Base-by-base conservation (phyloP, 2,113 vertebrate species). In the Polyodon spathula region DNA sequence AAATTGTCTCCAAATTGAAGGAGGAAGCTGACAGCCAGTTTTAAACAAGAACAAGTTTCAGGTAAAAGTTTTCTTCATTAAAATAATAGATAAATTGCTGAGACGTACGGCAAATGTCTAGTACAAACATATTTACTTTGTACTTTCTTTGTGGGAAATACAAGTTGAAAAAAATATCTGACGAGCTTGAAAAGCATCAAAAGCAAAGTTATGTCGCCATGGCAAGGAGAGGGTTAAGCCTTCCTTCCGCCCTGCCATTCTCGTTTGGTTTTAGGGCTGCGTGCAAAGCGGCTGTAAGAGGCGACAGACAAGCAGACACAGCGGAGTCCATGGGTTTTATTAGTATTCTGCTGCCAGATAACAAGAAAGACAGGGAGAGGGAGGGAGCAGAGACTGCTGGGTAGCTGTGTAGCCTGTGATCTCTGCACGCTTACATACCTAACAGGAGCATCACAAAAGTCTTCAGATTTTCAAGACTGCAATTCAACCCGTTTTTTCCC, bases 261-360 rank as follows among this genome's bases (percentile, higher is more conserved):
- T 27, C 11, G 58, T 74, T 66, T 79, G 71, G 75, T 78, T 78
- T 73, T 73, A 82, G 78, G 76, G 78, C 81, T 86, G 82, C 77
- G 77, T 85, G 78, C 78, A 76, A 84, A 77, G 66, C 70, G 61
- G 69, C 76, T 81, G 77, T 59, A 65, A 66, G 71, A 87, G 84
- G 82, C 73, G 79, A 84, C 86, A 71, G 68, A 76, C 74, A 73
- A 75, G 87, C 86, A 93, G 90, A 92, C 89, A 83, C 66, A 66
- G 73, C 89, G 92, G 90, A 94, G 90, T 90, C 91, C 80, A 69
- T 76, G 66, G 70, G 73, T 88, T 92, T 90, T 86, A 89, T 90
- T 86, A 80, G 80, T 80, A 74, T 83, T 81, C 76, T 78, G 81
- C 75, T 86, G 85, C 84, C 88, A 89, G 85, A 84, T 81, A 79